Percentiles rank a stretch among this genome's conserved stretches.
Conservation (phyloP, 2,888 invertebrate species). For the Cotesia congregata region DNA sequence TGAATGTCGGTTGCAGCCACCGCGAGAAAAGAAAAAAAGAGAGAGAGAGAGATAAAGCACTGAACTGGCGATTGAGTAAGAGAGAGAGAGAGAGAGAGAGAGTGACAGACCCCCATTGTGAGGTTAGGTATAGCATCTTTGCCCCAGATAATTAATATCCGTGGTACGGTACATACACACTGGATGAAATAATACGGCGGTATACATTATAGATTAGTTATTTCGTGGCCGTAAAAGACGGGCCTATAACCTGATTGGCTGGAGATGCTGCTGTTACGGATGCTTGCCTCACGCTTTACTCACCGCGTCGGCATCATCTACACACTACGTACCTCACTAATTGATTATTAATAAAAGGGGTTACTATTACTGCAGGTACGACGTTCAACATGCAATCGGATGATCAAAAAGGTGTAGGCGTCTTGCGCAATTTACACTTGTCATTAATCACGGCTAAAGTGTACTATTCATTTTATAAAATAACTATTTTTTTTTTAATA, state of each 20-base stretch:
- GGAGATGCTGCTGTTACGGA: constrained; percentile 23
- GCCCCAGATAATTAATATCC: constrained; percentile 66
- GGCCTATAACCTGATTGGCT: constrained; percentile 17
- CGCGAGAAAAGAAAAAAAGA: background rate
- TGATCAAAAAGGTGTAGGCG: constrained; percentile 10
- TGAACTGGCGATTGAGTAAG: constrained; percentile 22
- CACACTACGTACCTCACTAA: background rate
- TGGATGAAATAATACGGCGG: too few species aligned
- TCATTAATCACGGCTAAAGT: background rate
- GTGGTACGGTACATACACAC: constrained; percentile 38
- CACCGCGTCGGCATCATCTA: background rate
- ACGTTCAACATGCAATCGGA: background rate
- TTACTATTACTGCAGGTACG: constrained; percentile 45
- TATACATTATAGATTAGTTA: constrained; percentile 32
- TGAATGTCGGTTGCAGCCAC: background rate
- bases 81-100: constrained; percentile 28
- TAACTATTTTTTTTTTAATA: too few species aligned
- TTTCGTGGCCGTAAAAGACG: constrained; percentile 37
- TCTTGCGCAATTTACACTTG: constrained; percentile 12
- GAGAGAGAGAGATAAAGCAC: constrained; percentile 45
- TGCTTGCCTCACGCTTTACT: constrained; percentile 35
- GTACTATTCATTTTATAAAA: too few species aligned
- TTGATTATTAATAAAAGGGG: constrained; percentile 60
- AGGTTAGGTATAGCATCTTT: constrained; percentile 51
- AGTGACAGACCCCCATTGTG: constrained; percentile 51